Conservation (phyloP, 2,797 vertebrate genomes). For the Rhincodon typus region DNA sequence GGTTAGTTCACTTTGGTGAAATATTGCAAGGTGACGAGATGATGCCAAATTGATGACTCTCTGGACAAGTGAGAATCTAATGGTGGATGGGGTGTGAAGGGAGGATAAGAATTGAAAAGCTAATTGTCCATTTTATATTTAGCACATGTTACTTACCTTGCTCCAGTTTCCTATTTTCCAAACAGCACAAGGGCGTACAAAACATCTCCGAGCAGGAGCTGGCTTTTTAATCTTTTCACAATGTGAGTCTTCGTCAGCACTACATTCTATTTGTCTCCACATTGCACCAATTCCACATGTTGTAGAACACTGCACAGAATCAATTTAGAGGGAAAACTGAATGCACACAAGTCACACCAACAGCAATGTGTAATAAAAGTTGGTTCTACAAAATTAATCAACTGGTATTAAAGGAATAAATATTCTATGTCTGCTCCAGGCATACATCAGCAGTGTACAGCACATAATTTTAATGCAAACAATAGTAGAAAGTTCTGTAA, state of each 20-base stretch:
- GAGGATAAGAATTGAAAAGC: neutral
- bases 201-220: conserved; percentile 72
- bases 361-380: neutral
- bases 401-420: neutral
- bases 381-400: neutral
- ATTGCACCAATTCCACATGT: conserved; percentile 76
- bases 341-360: neutral
- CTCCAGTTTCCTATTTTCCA: conserved; percentile 80
- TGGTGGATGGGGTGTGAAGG: neutral
- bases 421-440: neutral
- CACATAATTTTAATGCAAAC: neutral
- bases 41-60: neutral
- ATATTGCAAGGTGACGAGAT: neutral
- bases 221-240: conserved; percentile 67
- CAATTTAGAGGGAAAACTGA: neutral
- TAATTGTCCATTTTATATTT: neutral
- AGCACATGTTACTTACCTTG: conserved; percentile 63
- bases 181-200: conserved; percentile 70
- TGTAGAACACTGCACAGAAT: conserved; percentile 67
- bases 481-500: neutral
- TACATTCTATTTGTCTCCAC: conserved; percentile 73
- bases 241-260: conserved; percentile 57
- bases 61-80: neutral
- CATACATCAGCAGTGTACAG: neutral
- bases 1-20: neutral